Percentiles rank a stretch among this genome's conserved stretches.
Conservation (phyloP, 2,113 vertebrate species). For the Psilopogon haemacephalus region DNA sequence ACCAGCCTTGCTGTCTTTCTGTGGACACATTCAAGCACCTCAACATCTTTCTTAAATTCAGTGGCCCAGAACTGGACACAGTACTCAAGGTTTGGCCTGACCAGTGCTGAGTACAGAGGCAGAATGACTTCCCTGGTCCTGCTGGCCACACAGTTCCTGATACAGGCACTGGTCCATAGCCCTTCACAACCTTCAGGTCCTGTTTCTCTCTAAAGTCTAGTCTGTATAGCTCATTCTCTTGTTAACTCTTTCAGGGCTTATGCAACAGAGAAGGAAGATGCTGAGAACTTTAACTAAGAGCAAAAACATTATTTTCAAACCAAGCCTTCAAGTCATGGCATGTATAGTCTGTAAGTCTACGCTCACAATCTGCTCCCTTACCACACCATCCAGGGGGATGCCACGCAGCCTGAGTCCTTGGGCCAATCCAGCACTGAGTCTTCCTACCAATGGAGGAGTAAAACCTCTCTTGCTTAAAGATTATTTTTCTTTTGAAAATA, state of each 20-base stretch:
- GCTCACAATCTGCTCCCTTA: neutral
- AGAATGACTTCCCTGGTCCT: too few species aligned
- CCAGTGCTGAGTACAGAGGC: too few species aligned
- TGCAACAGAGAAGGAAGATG: neutral
- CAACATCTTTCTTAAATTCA: too few species aligned
- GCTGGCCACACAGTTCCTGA: too few species aligned
- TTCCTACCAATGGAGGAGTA: neutral
- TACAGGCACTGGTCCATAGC: neutral
- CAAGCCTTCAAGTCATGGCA: neutral
- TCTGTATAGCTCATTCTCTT: neutral
- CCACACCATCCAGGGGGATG: accelerated
- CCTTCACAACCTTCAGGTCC: neutral
- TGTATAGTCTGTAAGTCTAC: neutral
- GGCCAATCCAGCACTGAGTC: neutral
- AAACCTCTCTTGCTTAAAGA: neutral
- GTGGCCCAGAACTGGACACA: too few species aligned
- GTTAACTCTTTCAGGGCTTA: neutral
- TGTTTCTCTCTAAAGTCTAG: neutral
- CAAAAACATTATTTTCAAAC: neutral
- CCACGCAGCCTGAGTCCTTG: neutral
- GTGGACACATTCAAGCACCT: too few species aligned
- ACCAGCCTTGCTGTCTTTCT: too few species aligned
- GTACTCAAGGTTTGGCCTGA: too few species aligned
- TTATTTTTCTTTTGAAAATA: neutral
- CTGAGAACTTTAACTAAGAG: neutral